Evolutionary conservation across 2,888 invertebrate species (phyloP), one percentile per base, ranked within the genome.

Genomic region (Pheosia tremula): DNA sequence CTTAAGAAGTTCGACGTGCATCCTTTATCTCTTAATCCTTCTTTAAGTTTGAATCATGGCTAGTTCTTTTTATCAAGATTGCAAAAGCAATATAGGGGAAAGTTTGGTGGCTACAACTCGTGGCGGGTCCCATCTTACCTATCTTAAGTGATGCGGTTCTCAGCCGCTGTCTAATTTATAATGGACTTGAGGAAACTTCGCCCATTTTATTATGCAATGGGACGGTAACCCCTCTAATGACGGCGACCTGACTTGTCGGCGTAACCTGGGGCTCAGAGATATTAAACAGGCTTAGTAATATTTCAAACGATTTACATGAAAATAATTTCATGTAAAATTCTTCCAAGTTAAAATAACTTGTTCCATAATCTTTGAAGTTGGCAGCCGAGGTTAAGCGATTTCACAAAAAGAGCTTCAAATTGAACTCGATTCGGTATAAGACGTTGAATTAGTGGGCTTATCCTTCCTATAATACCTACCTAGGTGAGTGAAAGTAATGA

Each of bases 151-250:
- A 93, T 91, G 92, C 91, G 91, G 88, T 88, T 87, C 90, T 91
- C 90, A 75, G 75, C 75, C 91, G 88, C 88, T 90, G 93, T 93
- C 93, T 93, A 93, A 93, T 93, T 93, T 93, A 93, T 93, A 93
- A 93, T 93, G 93, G 93, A 92, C 93, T 93, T 93, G 88, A 85
- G 91, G 87, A 91, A 93, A 93, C 92, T 93, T 93, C 79, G 89
- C 83, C 90, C 93, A 93, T 93, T 93, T 93, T 93, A 93, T 93
- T 93, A 93, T 93, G 93, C 92, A 92, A 91, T 92, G 93, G 90
- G 90, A 88, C 84, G 90, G 92, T 89, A 90, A 89, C 91, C 91
- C 89, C 88, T 89, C 90, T 93, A 93, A 93, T 90, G 93, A 93
- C 88, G 86, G 78, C 85, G 88, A 90, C 90, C 90, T 89, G 87